Evolutionary conservation across 2,797 vertebrate species (phyloP).

Genomic region (Lateolabrax maculatus): DNA sequence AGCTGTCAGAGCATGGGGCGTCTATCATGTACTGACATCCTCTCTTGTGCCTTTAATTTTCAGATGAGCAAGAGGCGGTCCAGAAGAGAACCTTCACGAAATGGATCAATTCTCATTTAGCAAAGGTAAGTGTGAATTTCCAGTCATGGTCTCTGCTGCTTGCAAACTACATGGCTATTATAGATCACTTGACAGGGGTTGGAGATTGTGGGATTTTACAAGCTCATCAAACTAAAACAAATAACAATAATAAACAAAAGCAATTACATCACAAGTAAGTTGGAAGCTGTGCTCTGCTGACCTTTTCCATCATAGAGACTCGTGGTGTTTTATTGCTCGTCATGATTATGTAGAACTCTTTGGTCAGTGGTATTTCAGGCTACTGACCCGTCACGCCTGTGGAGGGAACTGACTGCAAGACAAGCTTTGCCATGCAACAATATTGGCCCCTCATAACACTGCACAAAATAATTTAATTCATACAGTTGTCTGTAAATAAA

Average conservation of each 20-base stretch:
- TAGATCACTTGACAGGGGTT: not conserved
- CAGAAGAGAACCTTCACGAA: conserved; percentile 99
- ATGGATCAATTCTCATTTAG: conserved; percentile 98
- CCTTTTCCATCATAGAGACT: conserved; percentile 35
- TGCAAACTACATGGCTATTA: not conserved
- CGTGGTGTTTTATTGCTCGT: conserved; percentile 37
- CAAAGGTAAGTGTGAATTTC: conserved; percentile 88
- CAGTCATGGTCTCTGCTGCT: not conserved
- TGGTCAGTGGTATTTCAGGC: conserved; percentile 31
- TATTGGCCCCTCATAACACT: conserved; percentile 31
- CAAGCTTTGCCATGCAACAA: conserved; percentile 45
- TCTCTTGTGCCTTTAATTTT: conserved; percentile 58
- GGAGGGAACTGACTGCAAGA: conserved; percentile 37
- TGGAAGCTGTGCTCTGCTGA: not conserved
- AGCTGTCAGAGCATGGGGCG: not conserved
- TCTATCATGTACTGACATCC: conserved; percentile 34
- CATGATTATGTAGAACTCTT: conserved; percentile 29
- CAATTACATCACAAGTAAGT: conserved; percentile 12
- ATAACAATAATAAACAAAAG: conserved; percentile 18
- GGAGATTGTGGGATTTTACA: conserved; percentile 9
- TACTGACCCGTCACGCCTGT: conserved; percentile 45
- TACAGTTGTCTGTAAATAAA: conserved; percentile 38
- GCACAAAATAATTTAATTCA: conserved; percentile 3
- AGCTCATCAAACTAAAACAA: conserved; percentile 2
- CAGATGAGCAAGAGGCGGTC: conserved; percentile 97